Evolutionary conservation across 2,113 vertebrate species (phyloP), one percentile per base, ranked within the genome.

Genomic region (Nibea coibor): DNA sequence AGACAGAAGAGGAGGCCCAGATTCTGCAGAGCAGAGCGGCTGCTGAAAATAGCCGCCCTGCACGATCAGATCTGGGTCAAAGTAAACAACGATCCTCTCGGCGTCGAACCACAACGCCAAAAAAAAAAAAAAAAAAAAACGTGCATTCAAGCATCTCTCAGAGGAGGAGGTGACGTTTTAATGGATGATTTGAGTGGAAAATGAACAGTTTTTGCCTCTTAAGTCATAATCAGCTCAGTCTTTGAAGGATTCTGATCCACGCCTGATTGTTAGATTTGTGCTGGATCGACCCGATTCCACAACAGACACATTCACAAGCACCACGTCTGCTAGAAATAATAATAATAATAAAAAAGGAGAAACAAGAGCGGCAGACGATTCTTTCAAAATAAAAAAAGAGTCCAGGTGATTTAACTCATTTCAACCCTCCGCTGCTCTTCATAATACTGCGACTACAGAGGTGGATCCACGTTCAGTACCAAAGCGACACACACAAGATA

Each of bases 391-490:
- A 58, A 8, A 24, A 61, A 31, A 16, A 66, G 17, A 0, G 2
- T 66, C 65, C 66, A 71, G 51, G 69, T 72, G 45, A 70, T 20
- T n/a, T 11, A 76, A 62, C 54, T 79, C 28, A 39, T 75, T 39
- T 39, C 35, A 35, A 35, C 66, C 62, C 69, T 43, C 64, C 51
- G 53, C 58, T 76, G 75, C 75, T 83, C 61, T 70, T 78, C 63
- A 58, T 84, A 90, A 91, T 89, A 88, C 90, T 92, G 85, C 64
- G 62, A 82, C 91, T 86, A 91, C 54, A 83, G 54, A 79, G 59
- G 81, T 39, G 87, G 84, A 11, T 86, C 66, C 48, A 75, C 85
- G 61, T 75, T 81, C 53, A 77, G 66, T 61, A 75, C 56, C 71
- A 78, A 82, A 85, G 81, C 71, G 10, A 82, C 72, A 85, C 66